Percentiles rank a stretch among this genome's conserved stretches.
phyloP scores from a whole-genome alignment of 2,113 vertebrate species.

The Ptychochromis oligacanthus region DNA sequence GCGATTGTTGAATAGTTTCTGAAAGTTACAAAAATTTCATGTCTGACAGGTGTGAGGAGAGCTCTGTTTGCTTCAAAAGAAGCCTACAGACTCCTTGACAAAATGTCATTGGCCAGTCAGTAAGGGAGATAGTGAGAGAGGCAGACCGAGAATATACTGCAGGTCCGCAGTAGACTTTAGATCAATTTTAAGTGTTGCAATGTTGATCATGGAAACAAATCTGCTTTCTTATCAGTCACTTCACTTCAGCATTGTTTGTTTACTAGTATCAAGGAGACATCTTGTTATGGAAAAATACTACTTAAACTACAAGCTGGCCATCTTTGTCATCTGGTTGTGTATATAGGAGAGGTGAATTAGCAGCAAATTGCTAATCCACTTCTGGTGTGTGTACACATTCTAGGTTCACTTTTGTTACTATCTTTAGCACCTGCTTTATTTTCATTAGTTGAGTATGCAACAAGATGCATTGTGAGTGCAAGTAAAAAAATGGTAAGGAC shows the following conservation, averaged over 20 bases:
- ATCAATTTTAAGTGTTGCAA: not conserved
- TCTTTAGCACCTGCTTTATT: too few species aligned
- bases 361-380: not conserved
- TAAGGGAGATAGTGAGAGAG: not conserved
- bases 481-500: too few species aligned
- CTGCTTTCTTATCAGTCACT: not conserved
- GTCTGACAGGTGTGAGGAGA: not conserved
- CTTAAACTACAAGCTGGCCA: not conserved
- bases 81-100: not conserved
- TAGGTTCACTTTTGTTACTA: too few species aligned
- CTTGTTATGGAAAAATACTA: not conserved
- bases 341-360: not conserved
- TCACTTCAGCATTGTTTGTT: not conserved
- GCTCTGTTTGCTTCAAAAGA: not conserved
- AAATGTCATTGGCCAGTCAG: not conserved
- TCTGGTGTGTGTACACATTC: not conserved
- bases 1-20: not conserved
- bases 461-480: too few species aligned
- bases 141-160: not conserved
- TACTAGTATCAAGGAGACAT: not conserved
- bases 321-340: not conserved
- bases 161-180: not conserved
- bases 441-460: too few species aligned
- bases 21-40: not conserved
- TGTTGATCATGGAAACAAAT: not conserved